phyloP scores from a whole-genome alignment of 2,888 invertebrate genomes.

The Hoplodrina ambigua region DNA sequence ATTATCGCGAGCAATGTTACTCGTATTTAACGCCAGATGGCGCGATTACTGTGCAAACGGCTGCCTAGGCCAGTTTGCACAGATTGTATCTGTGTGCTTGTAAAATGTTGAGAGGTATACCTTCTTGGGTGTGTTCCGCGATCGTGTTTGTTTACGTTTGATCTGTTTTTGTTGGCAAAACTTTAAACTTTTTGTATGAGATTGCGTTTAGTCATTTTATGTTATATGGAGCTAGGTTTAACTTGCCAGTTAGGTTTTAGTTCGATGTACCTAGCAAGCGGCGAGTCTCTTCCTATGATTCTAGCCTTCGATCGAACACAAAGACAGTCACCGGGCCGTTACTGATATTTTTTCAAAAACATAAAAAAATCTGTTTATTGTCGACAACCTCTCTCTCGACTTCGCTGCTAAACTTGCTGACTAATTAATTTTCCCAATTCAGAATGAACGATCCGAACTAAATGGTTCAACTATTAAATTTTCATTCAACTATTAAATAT shows the following conservation, averaged over 20 bases:
- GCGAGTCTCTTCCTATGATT: no score
- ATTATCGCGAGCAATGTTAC: slow-evolving; percentile 38
- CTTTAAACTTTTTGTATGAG: not conserved
- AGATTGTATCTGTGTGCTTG: slow-evolving; percentile 39
- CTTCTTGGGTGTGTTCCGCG: slow-evolving; percentile 21
- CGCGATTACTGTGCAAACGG: slow-evolving; percentile 21
- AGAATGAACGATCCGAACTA: not conserved
- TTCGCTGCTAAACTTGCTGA: not conserved
- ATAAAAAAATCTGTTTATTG: no score
- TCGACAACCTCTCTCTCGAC: not conserved
- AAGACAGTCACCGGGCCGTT: no score
- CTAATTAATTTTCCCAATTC: not conserved
- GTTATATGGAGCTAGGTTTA: not conserved
- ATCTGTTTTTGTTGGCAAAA: not conserved
- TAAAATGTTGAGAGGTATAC: slow-evolving; percentile 25
- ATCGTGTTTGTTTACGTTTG: slow-evolving; percentile 10
- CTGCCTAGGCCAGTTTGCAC: slow-evolving; percentile 19
- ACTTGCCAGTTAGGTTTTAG: no score
- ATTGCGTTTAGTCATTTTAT: not conserved
- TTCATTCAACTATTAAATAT: not conserved
- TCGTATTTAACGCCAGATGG: slow-evolving; percentile 49
- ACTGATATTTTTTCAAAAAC: no score
- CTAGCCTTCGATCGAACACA: no score
- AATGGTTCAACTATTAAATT: not conserved
- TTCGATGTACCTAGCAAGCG: no score